Evolutionary conservation across 2,888 invertebrate species (phyloP).

Genomic region (Emmelina monodactyla): DNA sequence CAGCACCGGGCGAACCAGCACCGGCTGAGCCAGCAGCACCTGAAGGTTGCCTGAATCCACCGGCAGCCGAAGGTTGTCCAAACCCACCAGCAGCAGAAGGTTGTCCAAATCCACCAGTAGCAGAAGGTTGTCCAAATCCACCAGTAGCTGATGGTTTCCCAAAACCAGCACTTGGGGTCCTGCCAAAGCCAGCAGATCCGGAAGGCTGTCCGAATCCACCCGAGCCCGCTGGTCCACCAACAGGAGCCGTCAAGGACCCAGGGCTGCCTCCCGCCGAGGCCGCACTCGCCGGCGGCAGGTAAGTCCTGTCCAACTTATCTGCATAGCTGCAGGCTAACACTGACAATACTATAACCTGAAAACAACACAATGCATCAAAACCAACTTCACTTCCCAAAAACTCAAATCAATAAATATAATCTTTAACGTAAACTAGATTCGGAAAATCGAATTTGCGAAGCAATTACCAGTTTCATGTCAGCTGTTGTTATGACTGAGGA

Average conservation of each 20-base stretch:
- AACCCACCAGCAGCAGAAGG: conserved; percentile 9
- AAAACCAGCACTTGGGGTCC: conserved; percentile 4
- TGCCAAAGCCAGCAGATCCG: conserved; percentile 10
- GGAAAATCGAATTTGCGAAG: conserved; percentile 8
- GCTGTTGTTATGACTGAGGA: conserved; percentile 35
- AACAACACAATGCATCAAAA: neutral
- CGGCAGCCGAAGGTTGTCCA: conserved; percentile 3
- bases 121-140: conserved; percentile 8
- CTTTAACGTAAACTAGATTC: too few species aligned
- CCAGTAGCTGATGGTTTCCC: conserved; percentile 9
- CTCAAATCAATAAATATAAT: neutral
- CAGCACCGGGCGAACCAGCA: conserved; percentile 6
- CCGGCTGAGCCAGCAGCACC: conserved; percentile 4
- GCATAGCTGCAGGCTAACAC: conserved; percentile 48
- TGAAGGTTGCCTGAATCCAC: conserved; percentile 6
- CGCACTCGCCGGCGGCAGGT: conserved; percentile 49
- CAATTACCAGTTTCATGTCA: conserved; percentile 58
- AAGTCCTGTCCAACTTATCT: conserved; percentile 50
- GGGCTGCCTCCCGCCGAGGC: conserved; percentile 49
- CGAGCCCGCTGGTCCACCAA: conserved; percentile 16
- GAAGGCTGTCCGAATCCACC: conserved; percentile 17
- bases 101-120: conserved; percentile 7
- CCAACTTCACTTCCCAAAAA: neutral
- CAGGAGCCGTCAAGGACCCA: conserved; percentile 39
- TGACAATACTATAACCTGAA: conserved; percentile 46